phyloP scores from a whole-genome alignment of 2,888 invertebrate species.

The Luperina testacea region DNA sequence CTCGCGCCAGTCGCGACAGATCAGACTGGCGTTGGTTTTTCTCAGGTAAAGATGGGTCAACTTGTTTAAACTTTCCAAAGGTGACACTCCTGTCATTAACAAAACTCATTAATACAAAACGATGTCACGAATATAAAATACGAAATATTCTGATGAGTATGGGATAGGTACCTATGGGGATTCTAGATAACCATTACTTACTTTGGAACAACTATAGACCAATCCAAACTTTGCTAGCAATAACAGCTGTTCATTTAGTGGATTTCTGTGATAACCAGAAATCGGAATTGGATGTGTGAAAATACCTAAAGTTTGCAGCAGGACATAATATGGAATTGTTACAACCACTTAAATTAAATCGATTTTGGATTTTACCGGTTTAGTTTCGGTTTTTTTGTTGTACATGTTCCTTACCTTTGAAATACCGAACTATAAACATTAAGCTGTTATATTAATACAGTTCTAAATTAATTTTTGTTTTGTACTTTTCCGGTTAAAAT shows the following conservation, averaged over 20 bases:
- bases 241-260: not conserved
- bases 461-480: too few species aligned
- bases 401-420: too few species aligned
- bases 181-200: not conserved
- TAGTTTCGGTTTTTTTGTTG: too few species aligned
- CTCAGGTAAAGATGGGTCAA: conserved; percentile 32
- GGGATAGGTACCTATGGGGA: not conserved
- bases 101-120: not conserved
- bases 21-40: conserved; percentile 31
- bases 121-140: not conserved
- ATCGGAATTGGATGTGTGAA: too few species aligned
- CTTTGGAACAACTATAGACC: not conserved
- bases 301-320: too few species aligned
- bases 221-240: not conserved
- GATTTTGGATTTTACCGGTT: too few species aligned
- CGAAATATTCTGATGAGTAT: not conserved
- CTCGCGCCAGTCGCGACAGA: conserved; percentile 59
- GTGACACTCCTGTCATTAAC: conserved; percentile 47
- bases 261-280: not conserved
- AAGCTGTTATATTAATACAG: too few species aligned
- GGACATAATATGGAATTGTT: too few species aligned
- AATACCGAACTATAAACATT: too few species aligned
- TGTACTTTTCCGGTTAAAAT: too few species aligned
- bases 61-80: conserved; percentile 18
- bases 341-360: too few species aligned